Base-by-base conservation (phyloP, 2,113 vertebrate genomes). In the Daphoenositta chrysoptera region DNA sequence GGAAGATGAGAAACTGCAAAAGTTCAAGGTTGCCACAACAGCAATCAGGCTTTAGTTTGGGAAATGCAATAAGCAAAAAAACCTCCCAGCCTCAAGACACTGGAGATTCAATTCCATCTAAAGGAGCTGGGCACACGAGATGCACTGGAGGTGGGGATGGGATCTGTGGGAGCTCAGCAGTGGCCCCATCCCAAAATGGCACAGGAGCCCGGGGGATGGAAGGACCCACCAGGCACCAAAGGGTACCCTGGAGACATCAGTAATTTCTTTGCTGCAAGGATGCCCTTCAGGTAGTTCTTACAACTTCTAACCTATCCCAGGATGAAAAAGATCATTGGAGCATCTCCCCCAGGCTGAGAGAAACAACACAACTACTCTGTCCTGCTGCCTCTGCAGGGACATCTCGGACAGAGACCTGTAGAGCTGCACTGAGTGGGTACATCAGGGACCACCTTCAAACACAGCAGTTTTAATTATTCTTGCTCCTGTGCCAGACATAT, bases 21-120 rank as follows among this genome's bases (percentile, higher is more conserved):
- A 89, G 87, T 93, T 94, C 93, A 97, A 96, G 82, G 94, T 68
- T 88, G 83, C n/a, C 64, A 92, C 91, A 83, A 76, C 65, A 92
- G 57, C 39, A 44, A 45, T 56, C 75, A 68, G 63, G 54, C 23
- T 84, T 82, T 22, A 51, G 75, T 58, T 54, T 15, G 35, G 72
- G 33, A 87, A 92, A 84, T 47, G 37, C 69, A 87, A 33, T 7
- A 81, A 79, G 72, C 69, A 80, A 92, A 89, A 71, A 71, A 33
- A 4, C 47, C 37, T 73, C n/a, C 75, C 82, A 85, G 78, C 54
- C 63, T 89, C 39, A 30, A 75, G 89, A 68, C 37, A 26, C 26
- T 21, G 35, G 1, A 57, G 61, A 80, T 45, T 45, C 23, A 70
- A 57, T 83, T 87, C 81, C 70, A 72, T 22, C 53, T 37, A 39